Evolutionary conservation across 2,888 invertebrate genomes (phyloP).

Genomic region (Rhogogaster chlorosoma): DNA sequence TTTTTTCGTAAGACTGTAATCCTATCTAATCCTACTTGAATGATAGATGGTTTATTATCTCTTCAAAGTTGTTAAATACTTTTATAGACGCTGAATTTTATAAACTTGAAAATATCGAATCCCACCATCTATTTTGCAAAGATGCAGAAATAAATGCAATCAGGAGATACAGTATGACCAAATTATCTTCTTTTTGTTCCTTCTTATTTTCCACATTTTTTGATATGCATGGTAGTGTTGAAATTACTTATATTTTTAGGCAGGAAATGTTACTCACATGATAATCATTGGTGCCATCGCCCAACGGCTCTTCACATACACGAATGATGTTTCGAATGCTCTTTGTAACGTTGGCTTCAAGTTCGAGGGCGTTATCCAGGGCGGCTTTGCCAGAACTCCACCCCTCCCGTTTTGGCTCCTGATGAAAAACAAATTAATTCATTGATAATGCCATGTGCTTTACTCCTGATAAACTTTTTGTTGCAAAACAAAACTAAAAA

Average conservation of each 20-base stretch:
- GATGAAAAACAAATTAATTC: slow-evolving; percentile 52
- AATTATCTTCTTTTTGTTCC: background rate
- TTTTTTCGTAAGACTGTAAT: slow-evolving; percentile 29
- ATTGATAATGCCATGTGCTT: slow-evolving; percentile 9
- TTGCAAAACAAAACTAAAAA: background rate
- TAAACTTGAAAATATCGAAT: background rate
- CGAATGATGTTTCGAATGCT: slow-evolving; percentile 86
- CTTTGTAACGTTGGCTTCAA: slow-evolving; percentile 89
- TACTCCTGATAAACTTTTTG: background rate
- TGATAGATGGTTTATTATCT: slow-evolving; percentile 1
- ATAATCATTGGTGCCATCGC: slow-evolving; percentile 85
- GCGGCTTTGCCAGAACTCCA: slow-evolving; percentile 85
- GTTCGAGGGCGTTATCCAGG: slow-evolving; percentile 86
- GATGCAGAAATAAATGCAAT: background rate
- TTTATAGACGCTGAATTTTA: background rate
- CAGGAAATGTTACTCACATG: slow-evolving; percentile 83
- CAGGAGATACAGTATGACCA: background rate
- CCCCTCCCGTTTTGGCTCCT: slow-evolving; percentile 71
- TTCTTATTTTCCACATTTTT: background rate
- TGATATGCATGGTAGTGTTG: background rate
- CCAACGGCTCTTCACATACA: slow-evolving; percentile 82
- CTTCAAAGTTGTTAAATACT: background rate
- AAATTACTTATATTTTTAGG: background rate
- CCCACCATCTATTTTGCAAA: background rate
- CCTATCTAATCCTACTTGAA: background rate